A percentile compares a stretch with the other conserved stretches of the same genome.
Evolutionary conservation across 2,888 invertebrate genomes (phyloP).

Genomic region (Atrina japonica): DNA sequence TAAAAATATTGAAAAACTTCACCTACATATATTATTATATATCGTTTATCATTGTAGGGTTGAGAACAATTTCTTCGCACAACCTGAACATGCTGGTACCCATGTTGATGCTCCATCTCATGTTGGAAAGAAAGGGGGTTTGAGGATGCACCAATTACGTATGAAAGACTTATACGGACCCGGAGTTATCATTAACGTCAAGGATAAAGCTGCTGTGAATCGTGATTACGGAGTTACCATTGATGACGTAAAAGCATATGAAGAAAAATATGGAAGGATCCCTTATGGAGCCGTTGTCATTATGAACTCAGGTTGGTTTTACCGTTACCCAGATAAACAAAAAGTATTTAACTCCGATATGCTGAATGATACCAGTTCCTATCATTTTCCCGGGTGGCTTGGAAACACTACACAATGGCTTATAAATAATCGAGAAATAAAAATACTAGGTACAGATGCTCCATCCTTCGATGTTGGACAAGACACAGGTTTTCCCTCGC

Average conservation of each 20-base stretch:
- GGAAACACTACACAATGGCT: constrained; percentile 85
- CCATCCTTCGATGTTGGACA: constrained; percentile 84
- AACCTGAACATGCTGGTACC: constrained; percentile 84
- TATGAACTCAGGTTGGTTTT: constrained; percentile 77
- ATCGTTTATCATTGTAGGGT: neutral
- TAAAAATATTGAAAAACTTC: no score
- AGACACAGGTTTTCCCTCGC: constrained; percentile 79
- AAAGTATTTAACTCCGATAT: constrained; percentile 20
- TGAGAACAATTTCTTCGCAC: neutral
- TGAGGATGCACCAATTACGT: constrained; percentile 83
- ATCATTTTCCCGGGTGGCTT: constrained; percentile 78
- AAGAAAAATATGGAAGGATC: constrained; percentile 76
- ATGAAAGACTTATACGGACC: constrained; percentile 78
- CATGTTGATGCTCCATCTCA: constrained; percentile 85
- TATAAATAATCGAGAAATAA: constrained; percentile 79
- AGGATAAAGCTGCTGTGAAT: constrained; percentile 37
- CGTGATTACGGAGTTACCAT: constrained; percentile 61
- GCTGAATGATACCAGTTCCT: neutral
- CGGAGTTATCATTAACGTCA: constrained; percentile 58
- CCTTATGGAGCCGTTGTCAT: constrained; percentile 79
- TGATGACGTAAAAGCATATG: constrained; percentile 80
- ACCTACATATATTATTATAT: neutral
- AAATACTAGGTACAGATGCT: constrained; percentile 85
- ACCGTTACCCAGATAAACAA: constrained; percentile 65
- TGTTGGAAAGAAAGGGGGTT: constrained; percentile 80